Evolutionary conservation across 2,888 invertebrate species (phyloP), one percentile per base, ranked within the genome.

Genomic region (Molanna angustata): DNA sequence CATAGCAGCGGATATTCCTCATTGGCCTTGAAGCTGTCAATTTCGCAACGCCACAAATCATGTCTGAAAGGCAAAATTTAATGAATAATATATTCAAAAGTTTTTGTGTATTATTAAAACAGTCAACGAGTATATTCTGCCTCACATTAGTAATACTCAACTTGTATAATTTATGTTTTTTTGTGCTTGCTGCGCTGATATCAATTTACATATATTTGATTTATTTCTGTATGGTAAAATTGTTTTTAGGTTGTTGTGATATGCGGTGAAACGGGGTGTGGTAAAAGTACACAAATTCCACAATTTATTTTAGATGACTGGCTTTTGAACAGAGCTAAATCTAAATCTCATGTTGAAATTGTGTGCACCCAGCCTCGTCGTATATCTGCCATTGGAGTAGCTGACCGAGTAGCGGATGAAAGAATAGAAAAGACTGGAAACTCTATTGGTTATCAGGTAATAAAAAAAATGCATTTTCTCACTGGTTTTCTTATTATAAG

Each of bases 221-320:
- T 18, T 18, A 16, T 17, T 42, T 21, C 20, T 6, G 13, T 42
- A 21, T 49, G 32, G 27, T 7, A 19, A 42, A 27, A 42, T 42
- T 3, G 62, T 35, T 31, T 39, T 43, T 69, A 80, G 74, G 80
- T 86, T 3, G 72, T 84, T 14, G 87, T 91, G 1, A 85, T 91
- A 60, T 87, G 88, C 40, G 91, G 91, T 2, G 90, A 90, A 67
- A 91, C 91, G 1, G 91, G 90, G 1, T 90, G 89, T 62, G 90
- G 90, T 43, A 90, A 90, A 69, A 87, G 86, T 65, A 88, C 88
- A 0, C 87, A 95, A 82, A 86, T 96, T n/a, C 94, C 95, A 0
- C 96, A 97, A 69, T 94, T 90, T 70, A 84, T 97, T 40, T 68
- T 97, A 20, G 96, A 97, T 66, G 83, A 93, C 55, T 93, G 91